These are phyloP conservation scores for Entomobrya proxima DNA, from an alignment of 2,888 invertebrate species.

Conservation along the genomic window DNA sequence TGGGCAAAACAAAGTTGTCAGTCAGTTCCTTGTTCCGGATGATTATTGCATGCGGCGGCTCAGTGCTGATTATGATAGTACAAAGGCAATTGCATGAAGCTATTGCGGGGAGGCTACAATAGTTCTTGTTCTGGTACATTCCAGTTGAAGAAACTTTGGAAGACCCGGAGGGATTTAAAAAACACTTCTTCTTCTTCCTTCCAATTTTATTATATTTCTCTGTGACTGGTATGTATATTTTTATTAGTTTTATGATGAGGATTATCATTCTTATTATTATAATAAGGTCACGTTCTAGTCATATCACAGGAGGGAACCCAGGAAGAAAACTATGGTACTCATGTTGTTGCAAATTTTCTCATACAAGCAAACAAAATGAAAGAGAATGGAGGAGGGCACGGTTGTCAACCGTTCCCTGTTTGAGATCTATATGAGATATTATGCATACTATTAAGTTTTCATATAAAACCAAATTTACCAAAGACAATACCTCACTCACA, in stretches of 20 bases:
- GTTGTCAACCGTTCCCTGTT: not conserved
- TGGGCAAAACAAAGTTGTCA: not conserved
- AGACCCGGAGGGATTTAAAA: constrained; percentile 56
- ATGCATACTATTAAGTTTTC: not conserved
- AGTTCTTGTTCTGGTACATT: too few relatives aligned
- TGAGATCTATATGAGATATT: too few relatives aligned
- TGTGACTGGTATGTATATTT: constrained; percentile 8
- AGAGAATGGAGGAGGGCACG: not conserved
- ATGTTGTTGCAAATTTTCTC: constrained; percentile 5
- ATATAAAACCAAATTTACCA: not conserved
- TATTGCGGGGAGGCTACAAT: too few relatives aligned
- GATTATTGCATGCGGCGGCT: not conserved
- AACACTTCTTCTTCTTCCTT: constrained; percentile 38
- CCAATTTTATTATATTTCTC: not conserved
- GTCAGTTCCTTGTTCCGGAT: not conserved
- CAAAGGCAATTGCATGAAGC: not conserved
- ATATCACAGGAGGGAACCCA: not conserved
- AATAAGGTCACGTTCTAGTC: constrained; percentile 64
- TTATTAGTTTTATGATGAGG: constrained; percentile 53
- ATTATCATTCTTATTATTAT: constrained; percentile 53
- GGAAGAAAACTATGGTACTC: not conserved
- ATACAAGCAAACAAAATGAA: not conserved
- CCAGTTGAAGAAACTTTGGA: constrained; percentile 61
- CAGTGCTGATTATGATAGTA: not conserved
- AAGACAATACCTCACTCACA: not conserved